phyloP scores from a whole-genome alignment of 2,113 vertebrate genomes.

The Chauna torquata region DNA sequence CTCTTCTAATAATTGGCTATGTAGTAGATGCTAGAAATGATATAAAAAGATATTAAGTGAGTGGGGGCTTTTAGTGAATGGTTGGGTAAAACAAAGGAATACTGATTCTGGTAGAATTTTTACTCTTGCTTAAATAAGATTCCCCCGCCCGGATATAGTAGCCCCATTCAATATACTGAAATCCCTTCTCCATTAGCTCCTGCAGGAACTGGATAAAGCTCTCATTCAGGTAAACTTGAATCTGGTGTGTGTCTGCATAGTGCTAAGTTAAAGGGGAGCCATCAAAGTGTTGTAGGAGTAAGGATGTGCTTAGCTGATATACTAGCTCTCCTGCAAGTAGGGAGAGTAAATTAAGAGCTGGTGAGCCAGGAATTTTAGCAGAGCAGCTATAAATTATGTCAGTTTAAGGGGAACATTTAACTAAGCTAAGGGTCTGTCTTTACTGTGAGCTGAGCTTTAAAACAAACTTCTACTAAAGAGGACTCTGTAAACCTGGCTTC shows the following conservation, averaged over 20 bases:
- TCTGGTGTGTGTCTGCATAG: not conserved
- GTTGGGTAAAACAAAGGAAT: not conserved
- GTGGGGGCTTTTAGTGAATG: not conserved
- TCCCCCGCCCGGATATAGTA: not conserved
- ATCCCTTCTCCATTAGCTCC: not conserved
- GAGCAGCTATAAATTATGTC: not conserved
- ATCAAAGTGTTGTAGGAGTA: not conserved
- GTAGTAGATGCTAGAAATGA: not conserved
- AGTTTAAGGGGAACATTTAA: not conserved
- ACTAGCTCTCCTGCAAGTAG: not conserved
- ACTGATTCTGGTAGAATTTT: not conserved
- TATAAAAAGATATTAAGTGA: not conserved
- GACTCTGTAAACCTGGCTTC: not conserved
- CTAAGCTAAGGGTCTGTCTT: not conserved
- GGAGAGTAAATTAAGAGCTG: not conserved
- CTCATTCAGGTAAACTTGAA: not conserved
- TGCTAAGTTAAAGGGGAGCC: not conserved
- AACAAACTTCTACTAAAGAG: not conserved
- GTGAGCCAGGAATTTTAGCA: not conserved
- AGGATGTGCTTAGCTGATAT: not conserved
- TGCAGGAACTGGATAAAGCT: not conserved
- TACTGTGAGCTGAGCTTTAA: not conserved
- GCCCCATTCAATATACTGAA: not conserved
- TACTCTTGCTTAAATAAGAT: not conserved
- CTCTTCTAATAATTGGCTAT: not conserved